Conservation (phyloP, 2,113 vertebrate genomes). For the Rhadina sibilatrix region DNA sequence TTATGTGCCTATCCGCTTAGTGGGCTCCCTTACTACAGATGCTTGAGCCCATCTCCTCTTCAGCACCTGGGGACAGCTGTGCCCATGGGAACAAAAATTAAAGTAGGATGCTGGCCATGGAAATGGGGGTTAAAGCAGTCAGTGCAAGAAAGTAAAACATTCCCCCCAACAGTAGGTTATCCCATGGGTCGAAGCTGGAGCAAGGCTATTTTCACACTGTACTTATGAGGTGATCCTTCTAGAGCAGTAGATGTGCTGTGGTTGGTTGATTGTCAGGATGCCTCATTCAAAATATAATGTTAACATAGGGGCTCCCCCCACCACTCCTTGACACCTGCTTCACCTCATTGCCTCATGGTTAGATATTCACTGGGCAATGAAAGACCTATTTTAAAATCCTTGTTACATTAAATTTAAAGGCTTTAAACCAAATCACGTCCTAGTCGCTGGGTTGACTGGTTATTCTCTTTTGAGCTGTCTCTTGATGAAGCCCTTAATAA, state of each 20-base stretch:
- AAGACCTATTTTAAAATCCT: neutral
- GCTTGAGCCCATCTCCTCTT: neutral
- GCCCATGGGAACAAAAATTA: neutral
- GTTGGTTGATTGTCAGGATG: neutral
- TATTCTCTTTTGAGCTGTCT: neutral
- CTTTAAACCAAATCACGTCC: neutral
- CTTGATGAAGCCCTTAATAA: neutral
- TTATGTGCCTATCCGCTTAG: neutral
- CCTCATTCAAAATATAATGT: neutral
- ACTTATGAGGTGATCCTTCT: neutral
- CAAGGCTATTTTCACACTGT: neutral
- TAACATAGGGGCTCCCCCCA: rapidly evolving
- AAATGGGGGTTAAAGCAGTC: neutral
- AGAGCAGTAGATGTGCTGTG: neutral
- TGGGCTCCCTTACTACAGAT: neutral
- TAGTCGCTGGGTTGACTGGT: neutral
- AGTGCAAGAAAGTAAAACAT: neutral
- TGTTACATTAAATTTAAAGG: neutral
- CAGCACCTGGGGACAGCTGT: neutral
- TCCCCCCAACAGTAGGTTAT: neutral
- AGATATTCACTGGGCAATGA: neutral
- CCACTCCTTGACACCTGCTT: neutral
- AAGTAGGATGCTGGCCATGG: neutral
- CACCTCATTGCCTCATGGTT: neutral
- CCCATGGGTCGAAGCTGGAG: neutral